Percentiles rank a stretch among this genome's conserved stretches.
Evolutionary conservation across 2,113 vertebrate species (phyloP).

Genomic region (Nettapus auritus): DNA sequence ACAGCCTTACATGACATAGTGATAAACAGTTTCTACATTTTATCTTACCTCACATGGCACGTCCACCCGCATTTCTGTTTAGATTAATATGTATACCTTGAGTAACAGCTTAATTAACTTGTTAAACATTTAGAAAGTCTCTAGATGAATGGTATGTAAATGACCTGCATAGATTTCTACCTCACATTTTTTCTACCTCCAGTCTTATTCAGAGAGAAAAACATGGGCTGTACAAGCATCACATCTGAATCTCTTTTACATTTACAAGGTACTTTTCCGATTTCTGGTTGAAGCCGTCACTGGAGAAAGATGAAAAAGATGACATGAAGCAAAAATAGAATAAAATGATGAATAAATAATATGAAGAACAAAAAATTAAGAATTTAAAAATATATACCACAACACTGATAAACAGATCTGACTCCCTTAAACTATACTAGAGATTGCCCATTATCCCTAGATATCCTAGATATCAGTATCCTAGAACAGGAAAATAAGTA

Average conservation of each 20-base stretch:
- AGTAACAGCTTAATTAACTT: neutral
- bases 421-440: neutral
- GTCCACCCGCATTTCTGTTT: neutral
- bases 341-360: neutral
- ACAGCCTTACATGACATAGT: neutral
- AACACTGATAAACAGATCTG: neutral
- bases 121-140: neutral
- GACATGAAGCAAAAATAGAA: neutral
- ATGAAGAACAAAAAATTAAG: neutral
- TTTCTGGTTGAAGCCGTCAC: neutral
- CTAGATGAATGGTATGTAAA: neutral
- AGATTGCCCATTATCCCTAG: neutral
- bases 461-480: too few species aligned
- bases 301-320: neutral
- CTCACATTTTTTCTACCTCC: neutral
- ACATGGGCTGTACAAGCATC: neutral
- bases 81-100: neutral
- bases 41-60: neutral
- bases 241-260: neutral
- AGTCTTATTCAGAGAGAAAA: neutral
- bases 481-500: neutral
- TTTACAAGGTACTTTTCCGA: neutral
- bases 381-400: neutral
- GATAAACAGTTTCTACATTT: neutral
- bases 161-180: neutral